Conservation (phyloP, 35 echinoderm and acorn worm genomes). For the Lytechinus variegatus region DNA sequence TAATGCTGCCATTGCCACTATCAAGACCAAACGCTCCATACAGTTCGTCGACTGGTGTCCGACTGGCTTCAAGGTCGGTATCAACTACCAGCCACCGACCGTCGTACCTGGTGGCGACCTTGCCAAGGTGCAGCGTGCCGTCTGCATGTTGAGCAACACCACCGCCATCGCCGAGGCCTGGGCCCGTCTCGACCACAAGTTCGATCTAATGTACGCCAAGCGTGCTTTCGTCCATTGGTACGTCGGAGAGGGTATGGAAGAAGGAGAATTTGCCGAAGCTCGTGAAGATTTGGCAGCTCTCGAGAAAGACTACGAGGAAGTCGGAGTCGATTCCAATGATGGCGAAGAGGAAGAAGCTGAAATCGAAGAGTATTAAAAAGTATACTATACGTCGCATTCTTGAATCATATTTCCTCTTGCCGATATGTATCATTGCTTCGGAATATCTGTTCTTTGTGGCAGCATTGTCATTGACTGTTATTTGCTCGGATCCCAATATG, state of each 20-base stretch:
- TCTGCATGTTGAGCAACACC: constrained; percentile 60
- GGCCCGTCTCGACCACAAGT: constrained; percentile 71
- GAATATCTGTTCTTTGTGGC: not conserved
- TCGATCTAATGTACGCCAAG: constrained; percentile 32
- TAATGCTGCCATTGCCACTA: constrained; percentile 54
- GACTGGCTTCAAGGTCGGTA: constrained; percentile 35
- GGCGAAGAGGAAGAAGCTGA: not conserved
- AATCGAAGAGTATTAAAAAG: not conserved
- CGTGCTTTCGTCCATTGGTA: constrained; percentile 49
- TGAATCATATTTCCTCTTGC: not conserved
- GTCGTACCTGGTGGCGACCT: constrained; percentile 38
- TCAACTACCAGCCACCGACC: constrained; percentile 25
- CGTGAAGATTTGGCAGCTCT: constrained; percentile 19
- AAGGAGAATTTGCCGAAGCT: constrained; percentile 43
- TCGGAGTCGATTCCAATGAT: not conserved
- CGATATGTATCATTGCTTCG: not conserved
- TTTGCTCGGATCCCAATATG: not conserved
- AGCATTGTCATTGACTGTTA: not conserved
- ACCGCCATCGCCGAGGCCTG: constrained; percentile 75
- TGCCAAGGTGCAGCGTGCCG: constrained; percentile 45
- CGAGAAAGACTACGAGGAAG: constrained; percentile 16
- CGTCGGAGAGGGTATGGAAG: constrained; percentile 40
- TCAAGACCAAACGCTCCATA: constrained; percentile 66
- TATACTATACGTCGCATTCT: not conserved
- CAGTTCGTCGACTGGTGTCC: constrained; percentile 44